phyloP scores from a whole-genome alignment of 2,888 invertebrate genomes.

The Oligia latruncula region DNA sequence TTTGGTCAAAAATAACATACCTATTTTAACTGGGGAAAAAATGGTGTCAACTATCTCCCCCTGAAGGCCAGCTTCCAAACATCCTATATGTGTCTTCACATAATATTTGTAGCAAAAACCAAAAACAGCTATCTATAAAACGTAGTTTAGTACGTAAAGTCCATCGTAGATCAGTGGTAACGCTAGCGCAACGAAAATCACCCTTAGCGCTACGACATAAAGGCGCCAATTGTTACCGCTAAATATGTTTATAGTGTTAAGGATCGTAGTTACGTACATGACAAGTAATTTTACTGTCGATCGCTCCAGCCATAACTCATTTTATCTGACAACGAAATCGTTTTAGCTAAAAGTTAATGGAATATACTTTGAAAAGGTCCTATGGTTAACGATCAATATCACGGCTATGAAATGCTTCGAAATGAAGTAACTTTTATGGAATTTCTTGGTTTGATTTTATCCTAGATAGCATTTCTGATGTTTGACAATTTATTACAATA shows the following conservation, averaged over 20 bases:
- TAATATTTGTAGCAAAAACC: not conserved
- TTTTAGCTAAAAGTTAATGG: constrained; percentile 45
- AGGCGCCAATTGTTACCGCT: not conserved
- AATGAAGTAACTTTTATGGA: constrained; percentile 1
- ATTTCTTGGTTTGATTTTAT: not conserved
- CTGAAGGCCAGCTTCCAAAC: no score
- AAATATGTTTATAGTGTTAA: not conserved
- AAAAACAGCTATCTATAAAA: not conserved
- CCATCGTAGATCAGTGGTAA: not conserved
- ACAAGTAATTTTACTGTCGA: constrained; percentile 36
- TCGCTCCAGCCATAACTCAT: constrained; percentile 41
- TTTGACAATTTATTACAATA: not conserved
- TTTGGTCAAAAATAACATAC: no score
- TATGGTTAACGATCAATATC: constrained; percentile 1
- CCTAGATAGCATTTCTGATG: not conserved
- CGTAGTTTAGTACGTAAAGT: not conserved
- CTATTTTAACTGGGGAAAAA: no score
- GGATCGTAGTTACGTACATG: constrained; percentile 12
- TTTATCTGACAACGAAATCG: constrained; percentile 54
- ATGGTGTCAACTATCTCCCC: no score
- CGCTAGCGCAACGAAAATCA: not conserved
- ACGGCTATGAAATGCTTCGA: not conserved
- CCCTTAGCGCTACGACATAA: not conserved
- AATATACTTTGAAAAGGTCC: constrained; percentile 18
- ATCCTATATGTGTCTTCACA: not conserved